phyloP scores from a whole-genome alignment of 2,113 vertebrate species.

The Nematolebias whitei region DNA sequence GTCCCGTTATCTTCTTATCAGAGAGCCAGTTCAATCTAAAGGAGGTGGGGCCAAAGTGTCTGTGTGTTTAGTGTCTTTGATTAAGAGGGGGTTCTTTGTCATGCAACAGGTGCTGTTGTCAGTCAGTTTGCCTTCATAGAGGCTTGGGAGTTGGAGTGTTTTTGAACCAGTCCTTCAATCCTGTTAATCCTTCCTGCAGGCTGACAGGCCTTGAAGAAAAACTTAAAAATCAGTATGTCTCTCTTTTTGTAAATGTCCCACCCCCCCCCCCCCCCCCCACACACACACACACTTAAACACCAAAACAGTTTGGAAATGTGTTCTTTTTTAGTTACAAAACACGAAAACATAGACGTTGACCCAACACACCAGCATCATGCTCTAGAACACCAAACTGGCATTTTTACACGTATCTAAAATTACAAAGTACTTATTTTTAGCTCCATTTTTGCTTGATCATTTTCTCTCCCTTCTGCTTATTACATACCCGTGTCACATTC shows the following conservation, averaged over 20 bases:
- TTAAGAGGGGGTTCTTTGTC: constrained; percentile 71
- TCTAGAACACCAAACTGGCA: background rate
- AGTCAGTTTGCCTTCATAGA: constrained; percentile 57
- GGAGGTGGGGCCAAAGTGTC: constrained; percentile 36
- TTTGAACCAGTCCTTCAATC: background rate
- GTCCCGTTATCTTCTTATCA: constrained; percentile 71
- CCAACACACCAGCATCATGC: background rate
- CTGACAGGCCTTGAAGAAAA: background rate
- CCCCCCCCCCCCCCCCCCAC: too few species aligned
- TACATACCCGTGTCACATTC: too few species aligned
- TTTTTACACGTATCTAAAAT: background rate
- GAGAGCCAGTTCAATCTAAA: constrained; percentile 58
- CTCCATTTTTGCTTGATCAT: too few species aligned
- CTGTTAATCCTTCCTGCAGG: constrained; percentile 11
- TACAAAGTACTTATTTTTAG: too few species aligned
- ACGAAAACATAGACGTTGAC: too few species aligned
- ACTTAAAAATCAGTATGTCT: too few species aligned
- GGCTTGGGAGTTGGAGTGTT: constrained; percentile 18
- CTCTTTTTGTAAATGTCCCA: too few species aligned
- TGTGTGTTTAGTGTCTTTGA: constrained; percentile 4
- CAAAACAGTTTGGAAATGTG: too few species aligned
- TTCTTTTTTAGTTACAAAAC: too few species aligned
- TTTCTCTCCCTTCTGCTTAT: too few species aligned
- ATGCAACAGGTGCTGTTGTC: constrained; percentile 78
- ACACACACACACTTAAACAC: too few species aligned